Evolutionary conservation across 1,140 invertebrate genomes (phyloP).

Genomic region (Hestina assimilis): DNA sequence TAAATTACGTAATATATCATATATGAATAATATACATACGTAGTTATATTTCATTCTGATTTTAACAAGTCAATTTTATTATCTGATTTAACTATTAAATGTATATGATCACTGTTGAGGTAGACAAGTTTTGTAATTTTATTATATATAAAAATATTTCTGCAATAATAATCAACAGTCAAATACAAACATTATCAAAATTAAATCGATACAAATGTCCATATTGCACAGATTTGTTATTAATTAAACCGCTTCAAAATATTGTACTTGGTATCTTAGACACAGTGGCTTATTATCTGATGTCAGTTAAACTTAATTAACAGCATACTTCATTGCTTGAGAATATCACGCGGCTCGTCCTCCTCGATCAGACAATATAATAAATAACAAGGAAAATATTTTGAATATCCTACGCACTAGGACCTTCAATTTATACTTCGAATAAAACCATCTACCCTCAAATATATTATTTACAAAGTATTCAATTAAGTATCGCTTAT

Average conservation of each 20-base stretch:
- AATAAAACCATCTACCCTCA: conserved; percentile 13
- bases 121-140: conserved; percentile 66
- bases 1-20: not conserved
- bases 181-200: conserved; percentile 77
- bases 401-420: conserved; percentile 34
- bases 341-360: not conserved
- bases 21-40: not conserved
- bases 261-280: conserved; percentile 28
- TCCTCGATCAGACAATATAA: conserved; percentile 19
- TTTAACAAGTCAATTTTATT: conserved; percentile 22
- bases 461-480: conserved; percentile 37
- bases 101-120: conserved; percentile 61
- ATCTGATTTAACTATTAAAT: conserved; percentile 30
- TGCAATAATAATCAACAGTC: conserved; percentile 75
- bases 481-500: conserved; percentile 35
- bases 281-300: no score
- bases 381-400: conserved; percentile 40
- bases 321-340: no score
- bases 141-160: conserved; percentile 76
- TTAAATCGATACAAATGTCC: conserved; percentile 64
- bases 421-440: conserved; percentile 35
- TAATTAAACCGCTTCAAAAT: conserved; percentile 42
- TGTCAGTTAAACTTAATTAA: no score
- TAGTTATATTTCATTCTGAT: conserved; percentile 9
- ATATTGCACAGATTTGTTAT: conserved; percentile 61